phyloP scores from a whole-genome alignment of 2,113 vertebrate species.

The Heptranchias perlo region DNA sequence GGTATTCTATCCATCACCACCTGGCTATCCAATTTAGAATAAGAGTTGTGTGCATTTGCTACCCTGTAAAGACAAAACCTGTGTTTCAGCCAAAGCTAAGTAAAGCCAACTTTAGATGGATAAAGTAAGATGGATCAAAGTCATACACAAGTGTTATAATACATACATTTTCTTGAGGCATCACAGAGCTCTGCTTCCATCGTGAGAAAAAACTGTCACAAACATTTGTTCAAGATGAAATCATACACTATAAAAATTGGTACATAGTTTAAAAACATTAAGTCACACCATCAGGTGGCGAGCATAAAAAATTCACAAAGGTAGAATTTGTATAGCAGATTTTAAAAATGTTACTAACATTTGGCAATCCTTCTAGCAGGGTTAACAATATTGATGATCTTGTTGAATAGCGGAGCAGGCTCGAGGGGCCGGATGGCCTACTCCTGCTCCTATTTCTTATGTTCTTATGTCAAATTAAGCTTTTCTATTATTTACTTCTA shows the following conservation, averaged over 20 bases:
- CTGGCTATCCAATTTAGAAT: too few species aligned
- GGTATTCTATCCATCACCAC: too few species aligned
- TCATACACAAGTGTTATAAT: not conserved
- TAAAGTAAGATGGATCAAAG: too few species aligned
- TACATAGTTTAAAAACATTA: not conserved
- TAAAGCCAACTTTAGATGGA: not conserved
- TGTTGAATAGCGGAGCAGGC: too few species aligned
- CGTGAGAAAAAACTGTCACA: not conserved
- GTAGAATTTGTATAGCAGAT: not conserved
- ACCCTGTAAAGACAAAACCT: not conserved
- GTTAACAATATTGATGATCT: constrained; percentile 8
- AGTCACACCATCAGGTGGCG: not conserved
- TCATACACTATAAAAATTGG: not conserved
- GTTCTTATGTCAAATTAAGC: too few species aligned
- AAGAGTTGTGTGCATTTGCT: not conserved
- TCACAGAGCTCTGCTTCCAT: not conserved
- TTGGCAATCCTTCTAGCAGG: not conserved
- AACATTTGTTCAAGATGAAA: not conserved
- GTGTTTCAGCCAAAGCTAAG: not conserved
- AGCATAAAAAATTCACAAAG: not conserved
- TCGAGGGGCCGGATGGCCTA: too few species aligned
- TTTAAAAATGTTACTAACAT: not conserved
- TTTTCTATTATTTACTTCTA: not conserved
- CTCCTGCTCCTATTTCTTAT: too few species aligned
- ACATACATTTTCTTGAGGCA: not conserved